Evolutionary conservation across 2,797 vertebrate genomes (phyloP).

Genomic region (Corythornis leucogaster): DNA sequence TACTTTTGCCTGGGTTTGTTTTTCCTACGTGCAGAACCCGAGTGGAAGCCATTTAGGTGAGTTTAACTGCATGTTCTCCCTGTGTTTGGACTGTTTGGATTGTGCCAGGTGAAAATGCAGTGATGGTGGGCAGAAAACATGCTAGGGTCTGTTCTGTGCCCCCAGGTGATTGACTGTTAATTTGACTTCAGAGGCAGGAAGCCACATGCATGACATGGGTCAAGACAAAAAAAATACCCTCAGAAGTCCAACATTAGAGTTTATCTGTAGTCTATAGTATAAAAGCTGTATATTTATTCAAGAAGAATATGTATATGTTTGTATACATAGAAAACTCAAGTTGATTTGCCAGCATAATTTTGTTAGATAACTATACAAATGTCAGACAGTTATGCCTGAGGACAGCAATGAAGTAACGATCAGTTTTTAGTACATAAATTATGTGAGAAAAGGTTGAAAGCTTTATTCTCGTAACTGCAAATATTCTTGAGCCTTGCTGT

Average conservation of each 20-base stretch:
- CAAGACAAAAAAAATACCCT: neutral
- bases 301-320: neutral
- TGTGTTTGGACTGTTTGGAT: rapidly evolving
- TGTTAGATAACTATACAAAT: neutral
- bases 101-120: neutral
- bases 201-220: neutral
- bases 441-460: neutral
- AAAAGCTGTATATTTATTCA: neutral
- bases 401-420: neutral
- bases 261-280: neutral
- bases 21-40: neutral
- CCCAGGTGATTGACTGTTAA: neutral
- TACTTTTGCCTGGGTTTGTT: neutral
- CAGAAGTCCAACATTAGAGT: neutral
- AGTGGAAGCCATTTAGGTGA: neutral
- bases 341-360: neutral
- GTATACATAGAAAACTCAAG: neutral
- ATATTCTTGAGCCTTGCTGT: neutral
- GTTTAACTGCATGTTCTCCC: neutral
- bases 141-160: rapidly evolving
- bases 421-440: neutral
- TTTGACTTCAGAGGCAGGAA: neutral
- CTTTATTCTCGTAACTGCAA: neutral
- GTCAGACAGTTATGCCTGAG: neutral
- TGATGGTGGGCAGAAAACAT: no score